Conservation (phyloP, 2,888 invertebrate genomes). For the Dynastes tityus region DNA sequence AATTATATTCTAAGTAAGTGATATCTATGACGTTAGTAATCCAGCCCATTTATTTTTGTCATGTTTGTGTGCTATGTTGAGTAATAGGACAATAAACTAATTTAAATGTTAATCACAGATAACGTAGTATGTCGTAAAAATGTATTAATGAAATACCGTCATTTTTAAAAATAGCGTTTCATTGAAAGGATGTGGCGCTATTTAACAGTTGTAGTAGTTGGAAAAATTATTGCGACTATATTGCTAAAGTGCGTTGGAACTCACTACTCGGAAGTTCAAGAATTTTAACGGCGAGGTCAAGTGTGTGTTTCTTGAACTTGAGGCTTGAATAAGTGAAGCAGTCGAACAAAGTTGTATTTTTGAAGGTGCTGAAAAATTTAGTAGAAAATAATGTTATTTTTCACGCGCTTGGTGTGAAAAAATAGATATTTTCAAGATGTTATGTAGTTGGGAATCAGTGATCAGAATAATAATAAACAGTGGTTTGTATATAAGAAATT, state of each 20-base stretch:
- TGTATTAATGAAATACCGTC: constrained; percentile 24
- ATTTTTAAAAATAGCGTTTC: constrained; percentile 38
- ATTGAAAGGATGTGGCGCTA: constrained; percentile 8
- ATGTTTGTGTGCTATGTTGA: not conserved
- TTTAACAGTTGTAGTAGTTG: not conserved
- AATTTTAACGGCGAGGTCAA: not conserved
- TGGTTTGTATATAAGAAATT: no score
- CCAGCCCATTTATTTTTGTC: no score
- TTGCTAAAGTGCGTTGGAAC: not conserved
- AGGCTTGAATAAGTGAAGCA: not conserved
- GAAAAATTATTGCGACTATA: not conserved
- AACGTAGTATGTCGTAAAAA: constrained; percentile 16
- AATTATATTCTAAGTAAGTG: no score
- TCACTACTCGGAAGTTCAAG: constrained; percentile 13
- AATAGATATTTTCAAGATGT: no score
- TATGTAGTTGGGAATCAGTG: no score
- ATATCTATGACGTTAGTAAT: no score
- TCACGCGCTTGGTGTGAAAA: no score
- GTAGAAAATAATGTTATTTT: no score
- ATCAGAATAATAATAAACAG: no score
- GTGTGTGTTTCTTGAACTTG: constrained; percentile 4
- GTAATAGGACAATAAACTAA: constrained; percentile 27
- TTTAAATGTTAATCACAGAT: constrained; percentile 18
- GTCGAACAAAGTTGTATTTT: no score
- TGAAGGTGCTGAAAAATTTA: no score